These are phyloP conservation scores for Eilema depressum DNA, from an alignment of 2,888 invertebrate genomes.

Conservation along the genomic window DNA sequence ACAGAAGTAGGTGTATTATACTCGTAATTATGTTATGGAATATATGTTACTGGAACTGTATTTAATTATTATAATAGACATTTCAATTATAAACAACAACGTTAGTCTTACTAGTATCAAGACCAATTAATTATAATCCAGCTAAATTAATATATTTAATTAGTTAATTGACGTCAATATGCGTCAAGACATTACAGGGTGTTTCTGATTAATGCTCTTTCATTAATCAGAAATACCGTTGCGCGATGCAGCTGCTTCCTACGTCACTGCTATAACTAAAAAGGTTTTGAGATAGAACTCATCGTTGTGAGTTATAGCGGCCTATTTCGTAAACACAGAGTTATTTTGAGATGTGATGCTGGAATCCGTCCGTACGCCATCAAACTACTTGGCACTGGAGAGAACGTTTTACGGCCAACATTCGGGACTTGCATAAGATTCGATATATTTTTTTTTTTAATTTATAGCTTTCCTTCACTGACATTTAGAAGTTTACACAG, in stretches of 20 bases:
- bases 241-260: slow-evolving; percentile 50
- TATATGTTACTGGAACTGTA: background rate
- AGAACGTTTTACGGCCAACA: slow-evolving; percentile 77
- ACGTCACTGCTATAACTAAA: slow-evolving; percentile 43
- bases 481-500: slow-evolving; percentile 19
- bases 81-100: background rate
- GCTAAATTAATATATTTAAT: slow-evolving; percentile 20
- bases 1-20: no score
- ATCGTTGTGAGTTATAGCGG: slow-evolving; percentile 59
- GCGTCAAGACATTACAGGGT: slow-evolving; percentile 27
- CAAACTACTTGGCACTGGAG: slow-evolving; percentile 85
- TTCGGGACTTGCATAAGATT: slow-evolving; percentile 71
- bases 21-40: no score
- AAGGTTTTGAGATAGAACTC: slow-evolving; percentile 65
- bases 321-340: slow-evolving; percentile 68
- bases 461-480: slow-evolving; percentile 33
- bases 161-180: slow-evolving; percentile 48
- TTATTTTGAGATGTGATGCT: slow-evolving; percentile 84
- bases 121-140: slow-evolving; percentile 1
- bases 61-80: background rate
- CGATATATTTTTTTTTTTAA: slow-evolving; percentile 36
- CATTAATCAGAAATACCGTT: slow-evolving; percentile 11
- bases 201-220: slow-evolving; percentile 34
- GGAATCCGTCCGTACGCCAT: slow-evolving; percentile 73
- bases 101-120: background rate